Base-by-base conservation (phyloP, 2,113 vertebrate species). In the Bambusicola thoracicus region DNA sequence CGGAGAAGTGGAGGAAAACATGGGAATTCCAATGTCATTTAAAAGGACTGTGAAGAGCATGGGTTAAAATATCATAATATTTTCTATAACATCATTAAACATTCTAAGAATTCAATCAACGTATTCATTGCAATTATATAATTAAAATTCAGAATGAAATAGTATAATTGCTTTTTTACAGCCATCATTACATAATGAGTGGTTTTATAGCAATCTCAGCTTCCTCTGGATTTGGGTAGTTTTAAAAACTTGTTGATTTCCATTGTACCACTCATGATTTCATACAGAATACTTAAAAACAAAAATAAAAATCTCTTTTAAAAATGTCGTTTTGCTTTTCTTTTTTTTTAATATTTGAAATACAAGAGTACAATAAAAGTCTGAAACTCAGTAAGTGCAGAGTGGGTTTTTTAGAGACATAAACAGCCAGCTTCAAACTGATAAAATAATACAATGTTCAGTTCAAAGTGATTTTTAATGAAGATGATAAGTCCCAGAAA, bases 391-490 rank as follows among this genome's bases (percentile, higher is more conserved):
- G 6, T 30, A 56, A 83, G 8, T 7, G 16, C 36, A 55, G 61
- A 79, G 18, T 41, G 46, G 8, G 40, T 20, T 58, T 11, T 94
- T 72, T 55, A 67, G 40, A 63, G 21, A 17, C 20, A 61, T 32
- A 61, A 96, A 43, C 17, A 88, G 55, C 4, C 53, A 92, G 46
- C 76, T 86, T 88, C 1, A 5, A 81, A 56, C 36, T 70, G 78
- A 82, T 87, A 70, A 85, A 92, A 79, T 55, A 94, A 85, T 15
- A 89, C 70, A 80, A 74, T 38, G 8, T 75, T 91, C 49, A 77
- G 46, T 56, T 82, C 59, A 83, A 85, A 92, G 41, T 81, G 55
- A 78, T 83, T 81, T 78, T 76, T 94, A 93, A 87, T 82, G 89
- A 89, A 76, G 81, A 74, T 0, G 3, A 40, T 82, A 91, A 89